Evolutionary conservation across 2,888 invertebrate genomes (phyloP).

Genomic region (Drosophila aldrichi): DNA sequence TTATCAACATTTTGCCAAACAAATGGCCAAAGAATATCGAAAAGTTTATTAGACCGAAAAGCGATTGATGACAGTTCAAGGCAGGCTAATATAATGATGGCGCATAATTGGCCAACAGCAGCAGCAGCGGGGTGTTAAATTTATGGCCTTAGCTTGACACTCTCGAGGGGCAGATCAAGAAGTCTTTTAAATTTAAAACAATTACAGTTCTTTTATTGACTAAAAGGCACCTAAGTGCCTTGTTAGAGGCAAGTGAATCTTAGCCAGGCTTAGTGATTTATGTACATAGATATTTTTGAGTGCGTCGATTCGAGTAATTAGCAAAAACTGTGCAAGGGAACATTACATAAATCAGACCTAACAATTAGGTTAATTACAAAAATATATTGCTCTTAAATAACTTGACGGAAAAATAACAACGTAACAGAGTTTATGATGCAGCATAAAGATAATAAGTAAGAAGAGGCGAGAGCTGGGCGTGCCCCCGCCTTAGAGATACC

Average conservation of each 20-base stretch:
- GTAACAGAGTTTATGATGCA: no score
- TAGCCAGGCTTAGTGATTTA: background rate
- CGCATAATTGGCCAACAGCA: slow-evolving; percentile 10
- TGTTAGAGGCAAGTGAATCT: background rate
- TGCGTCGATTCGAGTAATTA: slow-evolving; percentile 1
- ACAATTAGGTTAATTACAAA: background rate
- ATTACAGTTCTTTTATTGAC: slow-evolving; percentile 1
- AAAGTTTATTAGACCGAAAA: slow-evolving; percentile 57
- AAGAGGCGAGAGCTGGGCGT: background rate
- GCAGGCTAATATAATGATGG: slow-evolving; percentile 22
- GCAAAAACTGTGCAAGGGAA: background rate
- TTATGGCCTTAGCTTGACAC: slow-evolving; percentile 1
- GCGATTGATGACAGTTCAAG: slow-evolving; percentile 52
- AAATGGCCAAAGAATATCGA: slow-evolving; percentile 51
- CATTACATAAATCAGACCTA: background rate
- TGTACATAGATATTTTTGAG: background rate
- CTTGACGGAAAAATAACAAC: no score
- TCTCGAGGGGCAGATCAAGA: background rate
- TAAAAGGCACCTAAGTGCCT: background rate
- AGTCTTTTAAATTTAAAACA: slow-evolving; percentile 6
- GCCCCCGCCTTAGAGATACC: no score
- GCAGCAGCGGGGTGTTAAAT: background rate
- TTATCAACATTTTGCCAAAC: slow-evolving; percentile 49
- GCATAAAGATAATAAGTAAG: background rate
- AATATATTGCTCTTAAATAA: background rate